phyloP scores from a whole-genome alignment of 1,140 invertebrate genomes.

The Trichogramma pretiosum region DNA sequence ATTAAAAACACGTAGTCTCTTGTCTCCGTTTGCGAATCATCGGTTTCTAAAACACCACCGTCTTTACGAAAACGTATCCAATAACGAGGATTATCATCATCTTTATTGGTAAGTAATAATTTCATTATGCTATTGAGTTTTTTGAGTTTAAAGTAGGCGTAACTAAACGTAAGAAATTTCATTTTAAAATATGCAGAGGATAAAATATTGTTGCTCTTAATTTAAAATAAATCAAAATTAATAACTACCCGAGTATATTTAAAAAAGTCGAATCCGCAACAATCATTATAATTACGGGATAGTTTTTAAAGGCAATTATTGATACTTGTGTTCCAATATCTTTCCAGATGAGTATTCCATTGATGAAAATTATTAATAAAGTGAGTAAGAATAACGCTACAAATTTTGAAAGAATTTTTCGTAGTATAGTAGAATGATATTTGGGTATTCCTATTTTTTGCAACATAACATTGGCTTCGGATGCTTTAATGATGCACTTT shows the following conservation, averaged over 20 bases:
- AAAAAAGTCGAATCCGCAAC: conserved; percentile 19
- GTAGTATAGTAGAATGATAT: conserved; percentile 1
- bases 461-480: conserved; percentile 12
- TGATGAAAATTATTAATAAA: background rate
- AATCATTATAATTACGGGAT: conserved; percentile 7
- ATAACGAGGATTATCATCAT: background rate
- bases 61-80: background rate
- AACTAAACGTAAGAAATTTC: background rate
- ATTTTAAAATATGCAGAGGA: background rate
- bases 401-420: conserved; percentile 2
- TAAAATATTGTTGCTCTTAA: background rate
- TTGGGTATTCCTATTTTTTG: conserved; percentile 19
- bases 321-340: background rate
- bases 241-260: conserved; percentile 20
- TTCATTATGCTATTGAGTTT: conserved; percentile 1
- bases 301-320: background rate
- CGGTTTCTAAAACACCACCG: background rate
- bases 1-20: conserved; percentile 4
- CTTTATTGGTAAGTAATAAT: background rate
- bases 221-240: background rate
- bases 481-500: conserved; percentile 9
- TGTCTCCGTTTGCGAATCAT: too few relatives aligned
- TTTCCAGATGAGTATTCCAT: background rate
- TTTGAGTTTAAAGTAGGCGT: conserved; percentile 1
- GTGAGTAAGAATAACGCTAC: background rate